Evolutionary conservation across 2,797 vertebrate species (phyloP).

Genomic region (Eulemur coronatus): DNA sequence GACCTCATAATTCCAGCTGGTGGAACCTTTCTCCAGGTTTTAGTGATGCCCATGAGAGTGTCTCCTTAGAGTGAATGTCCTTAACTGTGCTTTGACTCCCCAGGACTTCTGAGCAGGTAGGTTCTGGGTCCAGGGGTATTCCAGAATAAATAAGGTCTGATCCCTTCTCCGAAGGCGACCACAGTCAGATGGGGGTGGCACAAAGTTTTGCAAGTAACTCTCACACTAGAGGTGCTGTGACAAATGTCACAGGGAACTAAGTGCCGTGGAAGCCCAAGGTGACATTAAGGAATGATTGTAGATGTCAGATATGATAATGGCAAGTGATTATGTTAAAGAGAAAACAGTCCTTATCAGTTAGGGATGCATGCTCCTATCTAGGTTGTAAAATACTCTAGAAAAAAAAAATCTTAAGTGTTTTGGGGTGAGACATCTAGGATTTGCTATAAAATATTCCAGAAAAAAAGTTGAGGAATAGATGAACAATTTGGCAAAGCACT

Average conservation of each 20-base stretch:
- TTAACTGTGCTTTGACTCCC: not conserved
- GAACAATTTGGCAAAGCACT: not conserved
- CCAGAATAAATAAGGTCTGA: not conserved
- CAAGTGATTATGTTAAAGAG: not conserved
- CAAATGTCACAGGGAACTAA: not conserved
- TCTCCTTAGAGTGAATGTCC: not conserved
- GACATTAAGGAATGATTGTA: not conserved
- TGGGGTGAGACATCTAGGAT: not conserved
- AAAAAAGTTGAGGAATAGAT: not conserved
- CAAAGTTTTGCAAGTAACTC: not conserved
- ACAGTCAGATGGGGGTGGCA: not conserved
- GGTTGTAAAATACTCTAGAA: not conserved
- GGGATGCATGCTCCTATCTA: not conserved
- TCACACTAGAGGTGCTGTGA: not conserved
- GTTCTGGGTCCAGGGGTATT: not conserved
- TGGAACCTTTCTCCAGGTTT: not conserved
- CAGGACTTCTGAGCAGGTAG: not conserved
- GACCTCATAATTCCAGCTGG: not conserved
- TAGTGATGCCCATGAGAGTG: not conserved
- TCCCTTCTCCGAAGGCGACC: not conserved
- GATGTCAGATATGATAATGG: not conserved
- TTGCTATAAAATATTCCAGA: not conserved
- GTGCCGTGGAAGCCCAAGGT: not conserved
- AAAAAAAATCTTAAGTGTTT: not conserved
- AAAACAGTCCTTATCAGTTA: not conserved